phyloP scores from a whole-genome alignment of 2,888 invertebrate genomes.

The Acronicta leporina region DNA sequence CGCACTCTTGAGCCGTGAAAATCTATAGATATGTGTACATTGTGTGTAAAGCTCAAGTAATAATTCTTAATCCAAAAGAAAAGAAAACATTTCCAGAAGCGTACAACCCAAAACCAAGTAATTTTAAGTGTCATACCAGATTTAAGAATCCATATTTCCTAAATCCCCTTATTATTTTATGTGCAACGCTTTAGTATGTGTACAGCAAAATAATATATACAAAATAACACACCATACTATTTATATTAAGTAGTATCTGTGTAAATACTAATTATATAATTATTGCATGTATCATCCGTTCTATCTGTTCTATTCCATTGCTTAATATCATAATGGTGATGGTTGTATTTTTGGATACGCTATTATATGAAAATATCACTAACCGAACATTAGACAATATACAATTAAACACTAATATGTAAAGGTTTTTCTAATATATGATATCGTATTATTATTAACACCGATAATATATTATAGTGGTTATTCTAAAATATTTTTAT shows the following conservation, averaged over 20 bases:
- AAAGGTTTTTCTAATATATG: slow-evolving; percentile 31
- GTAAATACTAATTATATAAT: slow-evolving; percentile 52
- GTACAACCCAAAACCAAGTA: no score
- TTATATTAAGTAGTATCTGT: slow-evolving; percentile 56
- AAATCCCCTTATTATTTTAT: slow-evolving; percentile 36
- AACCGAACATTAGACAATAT: slow-evolving; percentile 39
- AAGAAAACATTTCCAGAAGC: no score
- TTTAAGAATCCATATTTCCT: slow-evolving; percentile 34
- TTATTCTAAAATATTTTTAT: slow-evolving; percentile 43
- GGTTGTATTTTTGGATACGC: slow-evolving; percentile 76
- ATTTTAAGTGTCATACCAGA: neutral
- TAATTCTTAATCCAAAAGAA: no score
- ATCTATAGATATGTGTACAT: no score
- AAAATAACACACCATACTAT: slow-evolving; percentile 48
- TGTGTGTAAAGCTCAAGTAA: no score
- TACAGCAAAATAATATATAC: slow-evolving; percentile 34
- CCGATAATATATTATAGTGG: slow-evolving; percentile 17
- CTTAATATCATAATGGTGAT: slow-evolving; percentile 87
- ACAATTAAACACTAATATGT: slow-evolving; percentile 35
- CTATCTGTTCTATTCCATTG: slow-evolving; percentile 79
- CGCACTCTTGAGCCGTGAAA: no score
- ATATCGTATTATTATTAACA: slow-evolving; percentile 38
- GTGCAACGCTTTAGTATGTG: slow-evolving; percentile 49
- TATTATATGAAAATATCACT: slow-evolving; percentile 52
- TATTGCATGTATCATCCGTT: slow-evolving; percentile 78